Base-by-base conservation (phyloP, 2,888 invertebrate species). In the Crematogaster levior region DNA sequence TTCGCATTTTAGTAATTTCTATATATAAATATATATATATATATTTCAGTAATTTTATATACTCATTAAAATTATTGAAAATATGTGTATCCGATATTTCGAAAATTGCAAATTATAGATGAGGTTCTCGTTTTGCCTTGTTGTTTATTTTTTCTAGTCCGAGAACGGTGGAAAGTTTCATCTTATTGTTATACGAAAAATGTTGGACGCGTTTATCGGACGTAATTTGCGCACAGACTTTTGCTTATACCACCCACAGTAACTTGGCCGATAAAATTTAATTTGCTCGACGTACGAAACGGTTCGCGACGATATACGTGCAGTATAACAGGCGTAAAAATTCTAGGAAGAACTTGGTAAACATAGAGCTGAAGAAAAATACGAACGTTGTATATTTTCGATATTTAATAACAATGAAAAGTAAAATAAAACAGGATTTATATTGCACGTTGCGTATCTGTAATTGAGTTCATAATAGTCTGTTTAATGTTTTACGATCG, bases 231-330 rank as follows among this genome's bases (percentile, higher is more conserved):
- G 66, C 75, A 46, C 61, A 37, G 53, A 74, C 85, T 48, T 81
- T 51, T 68, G 74, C 24, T 70, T 27, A 74, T 60, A 30, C 65
- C 60, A 48, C 73, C 53, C 7, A 58, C 18, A 81, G 73, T 65
- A 66, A 83, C 60, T 81, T 83, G 60, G 21, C 81, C 84, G 77
- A 84, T 86, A 81, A 86, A 86, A 86, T 86, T 86, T 86, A 81
- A 86, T 86, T 86, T 83, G 84, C 60, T 15, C 73, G 27, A 74
- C 73, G 83, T 70, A 83, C 79, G 73, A 37, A 60, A 77, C 80
- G 18, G 48, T 60, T n/a, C n/a, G 12, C 30, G 61, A 24, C 40
- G 53, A 77, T 43, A 43, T 34, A 68, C 18, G 24, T 24, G 77
- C 24, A 30, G 56, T 68, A 56, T 58, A 77, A 43, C 68, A 56